Base-by-base conservation (phyloP, 1,140 invertebrate species). In the Neodiprion virginianus region DNA sequence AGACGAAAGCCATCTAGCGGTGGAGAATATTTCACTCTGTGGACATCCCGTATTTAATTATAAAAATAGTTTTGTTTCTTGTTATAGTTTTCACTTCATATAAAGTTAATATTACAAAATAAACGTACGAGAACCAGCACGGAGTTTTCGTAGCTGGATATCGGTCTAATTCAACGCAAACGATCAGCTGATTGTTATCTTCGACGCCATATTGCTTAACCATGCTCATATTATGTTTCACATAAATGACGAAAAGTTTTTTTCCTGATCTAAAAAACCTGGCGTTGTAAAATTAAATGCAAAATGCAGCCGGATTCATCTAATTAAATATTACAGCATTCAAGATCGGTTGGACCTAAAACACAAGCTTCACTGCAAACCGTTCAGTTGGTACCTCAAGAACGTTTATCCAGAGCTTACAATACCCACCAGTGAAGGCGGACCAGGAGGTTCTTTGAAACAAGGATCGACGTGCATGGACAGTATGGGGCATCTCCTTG, bases 371-470 rank as follows among this genome's bases (percentile, higher is more conserved):
- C 91, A 97, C 67, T 99, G 98, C 88, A 98, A 99, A 85, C 93
- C 95, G 10, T 99, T 99, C 89, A 94, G 95, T 80, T 99, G 98
- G 98, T 99, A 98, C 89, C 86, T 99, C 81, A 92, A 97, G 78
- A 95, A 99, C 85, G 97, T 99, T 28, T 99, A 98, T 89, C 98
- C 98, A 12, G 96, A 98, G 88, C 89, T 98, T 71, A 91, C 93
- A 81, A 91, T 96, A 72, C 95, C 95, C 0, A 90, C 91, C 28
- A 90, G 91, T 8, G 82, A 90, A 74, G 89, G 89, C 1, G 88
- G 90, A 7, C 89, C 90, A 14, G 86, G 91, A 8, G 90, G 91
- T 14, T 90, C 91, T 75, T 88, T 96, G 48, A 91, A 94, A 76
- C 97, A 98, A 87, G 95, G 95, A 1, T 86, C 90, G 10, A 91